Evolutionary conservation across 1,140 invertebrate genomes (phyloP).

Genomic region (Aphis gossypii): DNA sequence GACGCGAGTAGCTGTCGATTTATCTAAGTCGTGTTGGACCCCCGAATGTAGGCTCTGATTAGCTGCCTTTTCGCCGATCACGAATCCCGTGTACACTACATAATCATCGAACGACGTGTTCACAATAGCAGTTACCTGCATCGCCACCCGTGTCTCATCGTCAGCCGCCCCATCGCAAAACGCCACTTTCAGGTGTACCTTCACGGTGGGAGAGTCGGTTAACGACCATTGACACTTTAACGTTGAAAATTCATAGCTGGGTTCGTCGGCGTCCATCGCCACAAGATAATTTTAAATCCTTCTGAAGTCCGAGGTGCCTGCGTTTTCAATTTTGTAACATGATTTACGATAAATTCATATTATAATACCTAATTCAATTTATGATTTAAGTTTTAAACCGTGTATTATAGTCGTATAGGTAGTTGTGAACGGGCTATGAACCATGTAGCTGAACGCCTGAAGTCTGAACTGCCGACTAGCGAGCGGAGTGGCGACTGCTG

Average conservation of each 20-base stretch:
- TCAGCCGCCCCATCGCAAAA: not conserved
- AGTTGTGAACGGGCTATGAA: no score
- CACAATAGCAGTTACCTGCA: not conserved
- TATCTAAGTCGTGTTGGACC: not conserved
- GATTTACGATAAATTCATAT: not conserved
- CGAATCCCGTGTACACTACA: not conserved
- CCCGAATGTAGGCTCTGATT: not conserved
- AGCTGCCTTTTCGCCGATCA: not conserved
- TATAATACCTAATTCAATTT: no score
- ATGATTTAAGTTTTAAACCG: no score
- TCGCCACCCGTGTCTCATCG: not conserved
- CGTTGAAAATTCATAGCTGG: not conserved
- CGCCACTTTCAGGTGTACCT: not conserved
- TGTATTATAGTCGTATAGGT: no score
- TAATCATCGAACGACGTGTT: not conserved
- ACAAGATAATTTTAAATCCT: not conserved
- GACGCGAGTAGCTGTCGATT: not conserved
- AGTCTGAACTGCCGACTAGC: no score
- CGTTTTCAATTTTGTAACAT: not conserved
- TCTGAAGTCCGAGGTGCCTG: not conserved
- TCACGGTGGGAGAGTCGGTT: not conserved
- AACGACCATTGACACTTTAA: not conserved
- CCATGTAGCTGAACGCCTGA: no score
- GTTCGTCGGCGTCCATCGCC: not conserved
- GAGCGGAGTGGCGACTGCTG: no score